A percentile compares a stretch with the other conserved stretches of the same genome.
Evolutionary conservation across 2,113 vertebrate genomes (phyloP).

Genomic region (Rhodinocichla rosea): DNA sequence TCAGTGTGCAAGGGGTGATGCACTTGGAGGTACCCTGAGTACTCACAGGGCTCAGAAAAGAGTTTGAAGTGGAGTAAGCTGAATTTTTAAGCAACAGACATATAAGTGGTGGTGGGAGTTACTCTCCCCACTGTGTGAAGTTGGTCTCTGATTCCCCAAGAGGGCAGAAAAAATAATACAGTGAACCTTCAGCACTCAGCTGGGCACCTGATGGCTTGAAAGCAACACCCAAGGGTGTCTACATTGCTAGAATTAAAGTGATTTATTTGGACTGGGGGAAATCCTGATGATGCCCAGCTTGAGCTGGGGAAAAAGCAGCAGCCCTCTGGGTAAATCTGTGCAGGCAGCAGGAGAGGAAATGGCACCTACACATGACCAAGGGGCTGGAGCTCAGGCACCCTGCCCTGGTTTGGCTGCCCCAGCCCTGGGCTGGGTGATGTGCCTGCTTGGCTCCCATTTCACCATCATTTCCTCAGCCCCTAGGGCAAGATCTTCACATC

Average conservation of each 20-base stretch:
- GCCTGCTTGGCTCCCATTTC: neutral
- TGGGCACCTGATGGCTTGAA: neutral
- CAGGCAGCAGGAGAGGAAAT: neutral
- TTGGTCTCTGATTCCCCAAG: neutral
- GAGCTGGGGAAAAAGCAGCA: neutral
- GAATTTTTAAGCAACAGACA: neutral
- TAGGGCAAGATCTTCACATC: neutral
- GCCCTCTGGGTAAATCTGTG: neutral
- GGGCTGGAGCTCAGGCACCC: neutral
- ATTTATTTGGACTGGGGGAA: neutral
- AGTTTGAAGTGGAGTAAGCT: neutral
- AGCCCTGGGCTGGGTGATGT: neutral
- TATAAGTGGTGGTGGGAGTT: neutral
- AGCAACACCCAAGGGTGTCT: neutral
- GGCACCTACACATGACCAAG: rapidly evolving
- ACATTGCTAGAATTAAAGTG: neutral
- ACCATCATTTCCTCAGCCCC: neutral
- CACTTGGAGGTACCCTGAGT: neutral
- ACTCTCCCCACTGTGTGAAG: neutral
- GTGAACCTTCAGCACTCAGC: neutral
- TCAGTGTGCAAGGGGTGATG: neutral
- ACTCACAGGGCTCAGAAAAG: neutral
- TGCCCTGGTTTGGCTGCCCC: neutral
- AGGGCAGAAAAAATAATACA: rapidly evolving
- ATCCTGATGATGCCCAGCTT: neutral